These are phyloP conservation scores for Anolis sagrei DNA, from an alignment of 2,113 vertebrate genomes.

Conservation along the genomic window DNA sequence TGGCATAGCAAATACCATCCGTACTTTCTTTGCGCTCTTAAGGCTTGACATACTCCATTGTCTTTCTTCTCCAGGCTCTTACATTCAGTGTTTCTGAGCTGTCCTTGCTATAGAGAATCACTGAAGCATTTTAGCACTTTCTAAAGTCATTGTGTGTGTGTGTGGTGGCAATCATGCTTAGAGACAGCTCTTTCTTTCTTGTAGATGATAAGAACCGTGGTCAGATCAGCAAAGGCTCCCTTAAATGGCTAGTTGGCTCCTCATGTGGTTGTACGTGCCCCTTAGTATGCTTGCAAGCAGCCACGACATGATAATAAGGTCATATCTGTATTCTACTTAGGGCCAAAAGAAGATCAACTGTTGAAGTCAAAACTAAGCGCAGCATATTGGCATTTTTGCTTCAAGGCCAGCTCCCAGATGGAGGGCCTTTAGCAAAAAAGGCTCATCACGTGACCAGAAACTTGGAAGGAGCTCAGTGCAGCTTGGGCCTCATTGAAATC, in stretches of 20 bases:
- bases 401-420: background rate
- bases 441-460: background rate
- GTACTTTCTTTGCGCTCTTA: background rate
- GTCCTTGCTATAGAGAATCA: background rate
- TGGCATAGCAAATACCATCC: background rate
- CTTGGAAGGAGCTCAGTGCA: background rate
- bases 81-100: slow-evolving; percentile 26
- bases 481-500: background rate
- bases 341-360: background rate
- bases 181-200: background rate
- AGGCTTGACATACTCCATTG: background rate
- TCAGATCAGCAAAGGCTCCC: background rate
- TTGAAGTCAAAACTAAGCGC: background rate
- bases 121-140: slow-evolving; percentile 25
- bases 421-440: slow-evolving; percentile 3
- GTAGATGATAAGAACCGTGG: background rate
- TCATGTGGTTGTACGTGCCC: background rate
- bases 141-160: background rate
- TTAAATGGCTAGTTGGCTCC: background rate
- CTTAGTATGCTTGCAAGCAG: background rate
- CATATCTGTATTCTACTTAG: background rate
- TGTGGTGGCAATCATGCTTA: background rate
- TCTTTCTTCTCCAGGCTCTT: background rate
- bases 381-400: background rate
- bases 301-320: background rate